Conservation (phyloP, 1,140 invertebrate genomes). For the Oncopodura yosiiana region DNA sequence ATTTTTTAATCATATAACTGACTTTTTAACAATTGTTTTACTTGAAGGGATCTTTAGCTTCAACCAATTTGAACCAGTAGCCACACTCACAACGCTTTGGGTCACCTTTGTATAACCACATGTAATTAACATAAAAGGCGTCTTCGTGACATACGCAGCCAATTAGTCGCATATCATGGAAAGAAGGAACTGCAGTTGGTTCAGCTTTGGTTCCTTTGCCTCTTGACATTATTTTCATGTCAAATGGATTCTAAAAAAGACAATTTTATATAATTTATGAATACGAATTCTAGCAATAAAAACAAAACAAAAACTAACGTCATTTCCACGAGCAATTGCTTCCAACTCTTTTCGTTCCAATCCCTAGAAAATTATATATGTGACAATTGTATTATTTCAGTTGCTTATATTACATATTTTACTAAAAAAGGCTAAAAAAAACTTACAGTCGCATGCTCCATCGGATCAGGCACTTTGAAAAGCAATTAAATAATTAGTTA, state of each 20-base stretch:
- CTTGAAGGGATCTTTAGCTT: constrained; percentile 44
- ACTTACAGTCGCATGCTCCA: constrained; percentile 90
- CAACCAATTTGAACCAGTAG: constrained; percentile 87
- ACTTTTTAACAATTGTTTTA: no score
- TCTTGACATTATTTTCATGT: constrained; percentile 68
- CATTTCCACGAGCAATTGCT: constrained; percentile 71
- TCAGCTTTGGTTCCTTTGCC: constrained; percentile 68
- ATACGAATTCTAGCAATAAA: background rate
- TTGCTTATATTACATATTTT: no score
- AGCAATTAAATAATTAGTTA: constrained; percentile 23
- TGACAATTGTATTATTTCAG: no score
- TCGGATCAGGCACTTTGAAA: constrained; percentile 64
- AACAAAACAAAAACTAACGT: constrained; percentile 46
- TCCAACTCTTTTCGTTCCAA: constrained; percentile 80
- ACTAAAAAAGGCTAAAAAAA: no score
- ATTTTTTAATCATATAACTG: no score
- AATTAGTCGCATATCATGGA: constrained; percentile 75
- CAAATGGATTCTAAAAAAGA: constrained; percentile 66
- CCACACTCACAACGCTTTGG: constrained; percentile 89
- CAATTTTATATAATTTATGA: background rate
- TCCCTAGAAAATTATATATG: no score
- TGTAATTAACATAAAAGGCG: constrained; percentile 74
- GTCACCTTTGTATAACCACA: constrained; percentile 81
- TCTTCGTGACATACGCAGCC: constrained; percentile 97
- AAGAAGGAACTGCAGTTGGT: constrained; percentile 82